These are phyloP conservation scores for Piprites chloris DNA, from an alignment of 2,113 vertebrate genomes.

Conservation along the genomic window DNA sequence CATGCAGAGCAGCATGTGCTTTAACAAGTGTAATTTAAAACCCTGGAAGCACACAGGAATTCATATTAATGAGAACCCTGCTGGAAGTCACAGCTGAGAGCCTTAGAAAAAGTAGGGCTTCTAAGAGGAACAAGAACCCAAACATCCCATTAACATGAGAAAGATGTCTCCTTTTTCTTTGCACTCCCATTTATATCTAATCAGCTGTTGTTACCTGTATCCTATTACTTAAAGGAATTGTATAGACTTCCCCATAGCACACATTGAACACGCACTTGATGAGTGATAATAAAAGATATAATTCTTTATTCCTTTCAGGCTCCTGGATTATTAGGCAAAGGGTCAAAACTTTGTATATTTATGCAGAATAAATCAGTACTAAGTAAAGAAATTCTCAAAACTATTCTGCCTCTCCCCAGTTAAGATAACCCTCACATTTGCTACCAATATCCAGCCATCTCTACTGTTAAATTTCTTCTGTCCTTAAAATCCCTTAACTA, in stretches of 20 bases:
- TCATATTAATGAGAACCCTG: not conserved
- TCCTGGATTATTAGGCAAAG: not conserved
- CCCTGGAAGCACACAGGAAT: not conserved
- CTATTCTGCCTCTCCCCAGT: not conserved
- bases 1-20: not conserved
- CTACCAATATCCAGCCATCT: not conserved
- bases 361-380: not conserved
- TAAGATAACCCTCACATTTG: not conserved
- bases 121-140: not conserved
- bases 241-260: not conserved
- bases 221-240: not conserved
- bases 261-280: not conserved
- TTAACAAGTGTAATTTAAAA: not conserved
- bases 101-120: not conserved
- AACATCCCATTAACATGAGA: not conserved
- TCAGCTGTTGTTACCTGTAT: not conserved
- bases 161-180: not conserved
- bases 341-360: not conserved
- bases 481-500: not conserved
- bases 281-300: not conserved
- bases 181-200: not conserved
- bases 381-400: not conserved
- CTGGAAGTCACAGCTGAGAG: not conserved
- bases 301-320: not conserved
- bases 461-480: not conserved